phyloP scores from a whole-genome alignment of 2,888 invertebrate species.

The Lycophotia porphyrea region DNA sequence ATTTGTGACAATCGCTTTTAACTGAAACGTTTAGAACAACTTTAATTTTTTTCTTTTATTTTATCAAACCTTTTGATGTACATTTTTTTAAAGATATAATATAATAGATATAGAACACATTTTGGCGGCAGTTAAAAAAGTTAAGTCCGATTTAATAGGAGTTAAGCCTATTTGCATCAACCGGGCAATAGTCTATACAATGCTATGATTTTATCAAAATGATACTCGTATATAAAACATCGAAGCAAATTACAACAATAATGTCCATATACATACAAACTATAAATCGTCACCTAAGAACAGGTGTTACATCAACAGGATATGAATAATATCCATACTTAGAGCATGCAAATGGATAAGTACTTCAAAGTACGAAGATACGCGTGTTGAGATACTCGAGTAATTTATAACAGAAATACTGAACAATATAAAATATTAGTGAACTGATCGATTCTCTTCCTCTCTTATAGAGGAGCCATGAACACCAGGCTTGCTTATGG shows the following conservation, averaged over 20 bases:
- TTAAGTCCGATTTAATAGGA: too few relatives aligned
- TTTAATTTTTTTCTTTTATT: too few relatives aligned
- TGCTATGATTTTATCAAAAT: too few relatives aligned
- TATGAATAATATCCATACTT: conserved; percentile 27
- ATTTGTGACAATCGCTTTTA: too few relatives aligned
- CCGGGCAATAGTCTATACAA: too few relatives aligned
- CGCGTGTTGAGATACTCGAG: background rate
- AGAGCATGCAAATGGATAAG: conserved; percentile 13
- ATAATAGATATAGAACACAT: too few relatives aligned
- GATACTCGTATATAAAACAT: background rate
- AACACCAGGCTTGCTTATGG: background rate
- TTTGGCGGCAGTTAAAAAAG: too few relatives aligned
- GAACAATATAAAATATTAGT: background rate
- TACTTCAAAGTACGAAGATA: background rate
- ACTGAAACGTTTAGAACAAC: too few relatives aligned
- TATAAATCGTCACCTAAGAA: background rate
- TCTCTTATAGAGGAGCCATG: background rate
- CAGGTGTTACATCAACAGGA: conserved; percentile 26
- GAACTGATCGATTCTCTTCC: background rate
- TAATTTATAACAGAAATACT: background rate
- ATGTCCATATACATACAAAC: background rate
- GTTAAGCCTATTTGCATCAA: too few relatives aligned
- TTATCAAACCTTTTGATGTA: too few relatives aligned
- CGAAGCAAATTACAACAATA: conserved; percentile 4
- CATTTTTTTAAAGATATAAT: too few relatives aligned